These are phyloP conservation scores for Pocillopora meandrina DNA, from an alignment of 92 coral and sea anemone genomes.

Conservation along the genomic window DNA sequence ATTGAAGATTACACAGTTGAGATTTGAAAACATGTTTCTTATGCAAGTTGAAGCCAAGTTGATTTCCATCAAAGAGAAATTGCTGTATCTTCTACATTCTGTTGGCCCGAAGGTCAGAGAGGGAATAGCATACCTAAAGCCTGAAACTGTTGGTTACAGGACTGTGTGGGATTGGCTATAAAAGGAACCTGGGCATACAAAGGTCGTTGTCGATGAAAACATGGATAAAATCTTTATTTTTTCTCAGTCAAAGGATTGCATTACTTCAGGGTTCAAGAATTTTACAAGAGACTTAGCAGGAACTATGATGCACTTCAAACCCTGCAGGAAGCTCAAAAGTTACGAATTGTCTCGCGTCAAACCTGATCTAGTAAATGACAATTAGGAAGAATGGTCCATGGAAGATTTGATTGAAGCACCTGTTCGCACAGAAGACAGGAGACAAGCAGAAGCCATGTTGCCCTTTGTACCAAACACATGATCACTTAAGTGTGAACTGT, in stretches of 20 bases:
- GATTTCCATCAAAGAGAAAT: slow-evolving; percentile 65
- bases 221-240: slow-evolving; percentile 52
- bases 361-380: slow-evolving; percentile 62
- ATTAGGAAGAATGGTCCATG: slow-evolving; percentile 68
- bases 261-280: slow-evolving; percentile 46
- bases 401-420: slow-evolving; percentile 37
- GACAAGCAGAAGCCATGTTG: neutral
- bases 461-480: too few species aligned
- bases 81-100: slow-evolving; percentile 43
- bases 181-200: slow-evolving; percentile 37
- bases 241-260: slow-evolving; percentile 48
- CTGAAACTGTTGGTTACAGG: slow-evolving; percentile 12
- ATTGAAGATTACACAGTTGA: slow-evolving; percentile 53
- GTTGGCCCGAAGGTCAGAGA: slow-evolving; percentile 1
- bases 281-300: slow-evolving; percentile 55
- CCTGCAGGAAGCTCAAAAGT: slow-evolving; percentile 48
- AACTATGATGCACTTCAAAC: slow-evolving; percentile 61
- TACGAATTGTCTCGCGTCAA: slow-evolving; percentile 57
- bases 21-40: slow-evolving; percentile 66
- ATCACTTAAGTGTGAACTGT: too few species aligned
- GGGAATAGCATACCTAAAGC: neutral
- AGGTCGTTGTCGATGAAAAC: slow-evolving; percentile 46
- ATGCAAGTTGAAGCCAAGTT: slow-evolving; percentile 44
- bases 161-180: slow-evolving; percentile 39
- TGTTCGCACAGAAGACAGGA: slow-evolving; percentile 22